Base-by-base conservation (phyloP, 2,113 vertebrate species). In the Oplegnathus fasciatus region DNA sequence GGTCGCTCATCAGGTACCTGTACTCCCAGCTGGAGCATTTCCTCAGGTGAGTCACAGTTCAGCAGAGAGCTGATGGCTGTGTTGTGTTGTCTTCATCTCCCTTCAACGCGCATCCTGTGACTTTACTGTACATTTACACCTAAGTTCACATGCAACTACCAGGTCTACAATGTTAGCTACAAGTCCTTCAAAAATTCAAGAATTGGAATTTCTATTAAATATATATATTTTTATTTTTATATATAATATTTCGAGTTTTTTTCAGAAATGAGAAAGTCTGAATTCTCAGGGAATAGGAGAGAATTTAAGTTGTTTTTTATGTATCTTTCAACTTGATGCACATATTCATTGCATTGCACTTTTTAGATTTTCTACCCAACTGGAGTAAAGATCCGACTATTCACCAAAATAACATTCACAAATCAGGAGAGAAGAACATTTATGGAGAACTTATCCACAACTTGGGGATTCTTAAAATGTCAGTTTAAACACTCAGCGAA, bases 21-120 rank as follows among this genome's bases (percentile, higher is more conserved):
- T 99, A 98, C 77, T 93, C 94, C 0, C 98, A 99, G 65, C 96
- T 99, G 60, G 98, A 99, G 85, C 91, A 95, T 61, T 97, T 96
- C 88, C 90, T 99, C 74, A 97, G 96, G 98, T 99, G 58, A 93
- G 95, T n/a, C 57, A 24, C 42, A 61, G 20, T 3, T 5, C 5
- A 18, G 34, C 37, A 42, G 4, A 24, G 22, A 48, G 18, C 15
- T 30, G 34, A 44, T 24, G 7, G 4, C 28, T 71, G 22, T 1
- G 4, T n/a, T 9, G 13, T 8, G 20, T 11, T 34, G 50, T 66
- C 13, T 42, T 14, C 37, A 17, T 34, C 15, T 18, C 2, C 5
- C 10, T 9, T 44, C 4, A 54, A 44, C 6, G 10, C 26, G 24
- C 24, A 67, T 18, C 28, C 28, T 61, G 52, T 54, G 30, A 20